Base-by-base conservation (phyloP, 2,797 vertebrate genomes). In the Aeoliscus strigatus region DNA sequence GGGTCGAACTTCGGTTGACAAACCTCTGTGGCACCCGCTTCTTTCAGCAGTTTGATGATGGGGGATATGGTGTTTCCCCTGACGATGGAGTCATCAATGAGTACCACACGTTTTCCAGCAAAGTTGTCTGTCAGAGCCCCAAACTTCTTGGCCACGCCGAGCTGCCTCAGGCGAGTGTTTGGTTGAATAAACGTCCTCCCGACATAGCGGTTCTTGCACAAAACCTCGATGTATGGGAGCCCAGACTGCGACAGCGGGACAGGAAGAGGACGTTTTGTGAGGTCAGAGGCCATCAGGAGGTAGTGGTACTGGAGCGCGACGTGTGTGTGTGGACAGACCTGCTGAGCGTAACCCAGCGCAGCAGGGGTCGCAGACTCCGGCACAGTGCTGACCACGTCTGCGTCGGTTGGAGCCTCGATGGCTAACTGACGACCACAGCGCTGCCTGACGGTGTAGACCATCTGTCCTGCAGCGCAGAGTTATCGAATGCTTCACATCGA, bases 141-240 rank as follows among this genome's bases (percentile, higher is more conserved):
- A 52, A 99, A 99, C 79, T 99, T 99, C 85, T 99, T 98, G 25
- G 96, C 94, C 23, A 99, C 96, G 4, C 96, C 95, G 1, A 99
- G 90, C 18, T 99, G 96, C 63, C 96, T 89, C 71, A 98, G 58
- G 14, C 94, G 91, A 70, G 95, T 95, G 26, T 98, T 97, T 42
- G 96, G 96, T 54, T 98, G 94, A 77, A 99, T 99, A 41, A 99
- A 99, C 0, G 96, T 98, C 77, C 95, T 90, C 30, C 96, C 96
- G 1, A 98, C 95, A 0, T 99, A 99, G 0, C 96, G 90, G 60
- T 98, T 98, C 86, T 99, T 99, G 77, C 96, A 99, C 14, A 99
- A 82, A 25, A 99, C 96, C 74, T 99, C 96, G 9, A 94, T 87
- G 5, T 98, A 98, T 0, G 93, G 94, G 47, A 99, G 83, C 14